Evolutionary conservation across 1,140 invertebrate species (phyloP).

Genomic region (Psix sp.): DNA sequence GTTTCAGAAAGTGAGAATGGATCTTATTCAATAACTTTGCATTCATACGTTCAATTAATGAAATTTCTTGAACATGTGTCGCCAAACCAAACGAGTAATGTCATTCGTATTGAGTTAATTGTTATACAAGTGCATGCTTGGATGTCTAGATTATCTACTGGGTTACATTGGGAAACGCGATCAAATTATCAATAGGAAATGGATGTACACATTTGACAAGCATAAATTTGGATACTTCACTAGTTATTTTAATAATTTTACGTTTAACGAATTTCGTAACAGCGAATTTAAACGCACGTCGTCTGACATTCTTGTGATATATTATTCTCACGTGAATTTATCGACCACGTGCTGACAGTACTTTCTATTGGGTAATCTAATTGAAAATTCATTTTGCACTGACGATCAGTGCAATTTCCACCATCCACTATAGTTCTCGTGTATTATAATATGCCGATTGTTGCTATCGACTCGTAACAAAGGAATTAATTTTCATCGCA

Average conservation of each 20-base stretch:
- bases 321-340: constrained; percentile 60
- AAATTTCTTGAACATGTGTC: constrained; percentile 28
- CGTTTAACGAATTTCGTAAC: constrained; percentile 56
- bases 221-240: constrained; percentile 51
- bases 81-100: constrained; percentile 34
- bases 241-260: constrained; percentile 66
- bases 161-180: constrained; percentile 35
- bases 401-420: constrained; percentile 50
- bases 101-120: constrained; percentile 22
- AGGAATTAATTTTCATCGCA: constrained; percentile 1
- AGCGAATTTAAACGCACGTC: constrained; percentile 23
- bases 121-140: constrained; percentile 31
- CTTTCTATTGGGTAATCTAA: constrained; percentile 65
- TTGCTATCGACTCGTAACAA: constrained; percentile 14
- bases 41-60: constrained; percentile 28
- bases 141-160: constrained; percentile 34
- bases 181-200: constrained; percentile 5
- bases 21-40: constrained; percentile 37
- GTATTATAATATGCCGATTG: constrained; percentile 39
- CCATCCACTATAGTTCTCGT: constrained; percentile 26
- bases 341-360: constrained; percentile 60
- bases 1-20: too few relatives aligned
- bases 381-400: constrained; percentile 68
- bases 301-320: constrained; percentile 24
- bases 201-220: constrained; percentile 11